These are phyloP conservation scores for Anhinga rufa DNA, from an alignment of 2,113 vertebrate genomes.

Conservation along the genomic window DNA sequence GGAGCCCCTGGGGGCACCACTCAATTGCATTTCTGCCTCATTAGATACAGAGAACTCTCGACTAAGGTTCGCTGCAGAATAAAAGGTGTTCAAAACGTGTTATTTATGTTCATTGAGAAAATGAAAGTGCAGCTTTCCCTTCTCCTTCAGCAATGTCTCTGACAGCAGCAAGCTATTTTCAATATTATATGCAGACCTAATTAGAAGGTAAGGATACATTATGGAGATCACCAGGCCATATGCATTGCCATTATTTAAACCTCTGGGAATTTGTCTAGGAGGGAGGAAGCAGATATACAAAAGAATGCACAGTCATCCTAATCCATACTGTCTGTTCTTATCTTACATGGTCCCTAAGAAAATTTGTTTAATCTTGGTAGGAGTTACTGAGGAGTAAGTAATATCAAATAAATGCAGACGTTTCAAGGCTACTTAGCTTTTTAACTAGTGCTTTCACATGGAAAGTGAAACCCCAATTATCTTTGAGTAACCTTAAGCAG, in stretches of 20 bases:
- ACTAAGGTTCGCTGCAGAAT: not conserved
- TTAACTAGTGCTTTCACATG: not conserved
- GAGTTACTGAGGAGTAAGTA: not conserved
- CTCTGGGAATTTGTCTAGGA: not conserved
- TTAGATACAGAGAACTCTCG: not conserved
- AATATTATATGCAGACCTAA: not conserved
- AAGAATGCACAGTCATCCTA: not conserved
- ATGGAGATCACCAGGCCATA: not conserved
- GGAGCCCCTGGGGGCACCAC: not conserved
- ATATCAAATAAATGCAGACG: not conserved
- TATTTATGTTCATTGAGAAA: not conserved
- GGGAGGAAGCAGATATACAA: not conserved
- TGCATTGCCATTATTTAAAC: not conserved
- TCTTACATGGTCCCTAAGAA: not conserved
- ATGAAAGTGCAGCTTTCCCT: not conserved
- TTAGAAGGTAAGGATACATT: not conserved
- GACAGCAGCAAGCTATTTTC: not conserved
- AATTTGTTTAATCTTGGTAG: not conserved
- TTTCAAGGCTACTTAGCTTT: not conserved
- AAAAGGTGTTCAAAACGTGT: not conserved
- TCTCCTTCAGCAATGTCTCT: not conserved
- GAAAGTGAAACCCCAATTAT: not conserved
- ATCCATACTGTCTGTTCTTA: not conserved
- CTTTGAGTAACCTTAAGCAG: not conserved
- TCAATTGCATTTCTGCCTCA: not conserved